Evolutionary conservation across 2,797 vertebrate species (phyloP), one percentile per base, ranked within the genome.

Genomic region (Columba guinea): DNA sequence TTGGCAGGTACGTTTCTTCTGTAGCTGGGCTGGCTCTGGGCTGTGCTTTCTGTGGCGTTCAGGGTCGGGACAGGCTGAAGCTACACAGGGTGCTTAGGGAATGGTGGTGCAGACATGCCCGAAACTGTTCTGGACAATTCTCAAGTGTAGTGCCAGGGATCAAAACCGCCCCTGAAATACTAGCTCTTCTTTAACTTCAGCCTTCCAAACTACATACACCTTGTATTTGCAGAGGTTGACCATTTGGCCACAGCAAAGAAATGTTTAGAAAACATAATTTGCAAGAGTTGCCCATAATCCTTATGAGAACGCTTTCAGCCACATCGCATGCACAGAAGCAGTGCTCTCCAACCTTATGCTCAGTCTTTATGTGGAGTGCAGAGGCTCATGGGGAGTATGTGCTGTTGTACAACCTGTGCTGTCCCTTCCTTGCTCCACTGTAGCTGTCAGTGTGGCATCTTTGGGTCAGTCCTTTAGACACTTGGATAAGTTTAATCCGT

Each of bases 81-180:
- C 53, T 70, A 7, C 30, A 2, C 2, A 2, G 7, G 10, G 15
- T 73, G 28, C 28, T 9, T 2, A 4, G n/a, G 44, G 19, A 51
- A 7, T 3, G 13, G 30, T 44, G 81, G 13, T 65, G 10, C 52
- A 52, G 55, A 52, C 3, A 5, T 10, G 16, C 30, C 63, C 24
- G 4, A 22, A 76, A 5, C 30, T 9, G 58, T 37, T 89, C 74
- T 74, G 76, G 44, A 9, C 34, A 4, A 5, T 46, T 83, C 52
- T 74, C 7, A 34, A 55, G 60, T 70, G 68, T 32, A 11, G 44
- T 44, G 39, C 64, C 46, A 35, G 56, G 48, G 30, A 23, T 53
- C 56, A 41, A 87, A 85, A 26, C 17, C 56, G 7, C 16, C 9
- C 62, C 70, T 79, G 41, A 26, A 82, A 18, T 69, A 68, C 27